Conservation (phyloP, 2,888 invertebrate genomes). For the Xanthia icteritia region DNA sequence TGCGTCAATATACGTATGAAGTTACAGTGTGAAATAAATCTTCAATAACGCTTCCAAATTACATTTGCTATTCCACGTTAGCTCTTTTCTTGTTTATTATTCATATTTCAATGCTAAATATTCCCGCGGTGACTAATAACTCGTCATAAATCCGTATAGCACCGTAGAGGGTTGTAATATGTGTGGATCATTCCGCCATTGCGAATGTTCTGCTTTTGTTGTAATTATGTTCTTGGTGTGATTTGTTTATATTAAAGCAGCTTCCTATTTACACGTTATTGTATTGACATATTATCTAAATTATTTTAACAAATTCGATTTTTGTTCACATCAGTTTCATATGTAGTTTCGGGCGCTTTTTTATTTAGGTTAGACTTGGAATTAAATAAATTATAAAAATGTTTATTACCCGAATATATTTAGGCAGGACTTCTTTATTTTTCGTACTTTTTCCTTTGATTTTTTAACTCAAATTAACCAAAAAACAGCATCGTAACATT, state of each 20-base stretch:
- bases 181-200: constrained; percentile 82
- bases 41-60: constrained; percentile 71
- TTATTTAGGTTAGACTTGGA: background rate
- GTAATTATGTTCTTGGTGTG: constrained; percentile 62
- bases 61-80: constrained; percentile 77
- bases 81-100: constrained; percentile 87
- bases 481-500: constrained; percentile 17
- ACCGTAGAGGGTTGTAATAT: constrained; percentile 86
- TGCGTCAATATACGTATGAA: constrained; percentile 51
- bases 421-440: constrained; percentile 25
- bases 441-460: constrained; percentile 42
- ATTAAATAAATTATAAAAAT: background rate
- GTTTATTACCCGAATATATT: background rate
- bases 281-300: background rate
- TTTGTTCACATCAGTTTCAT: background rate
- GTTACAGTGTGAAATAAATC: constrained; percentile 64
- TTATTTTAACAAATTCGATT: background rate
- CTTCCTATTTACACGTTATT: background rate
- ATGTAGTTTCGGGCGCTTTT: background rate
- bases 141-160: constrained; percentile 87
- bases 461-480: background rate
- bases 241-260: constrained; percentile 55
- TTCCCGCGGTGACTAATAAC: constrained; percentile 87
- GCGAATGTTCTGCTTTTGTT: constrained; percentile 78
- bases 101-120: constrained; percentile 87